Percentiles rank a stretch among this genome's conserved stretches.
These are phyloP conservation scores for Argynnis bischoffii DNA, from an alignment of 2,888 invertebrate species.

Conservation along the genomic window DNA sequence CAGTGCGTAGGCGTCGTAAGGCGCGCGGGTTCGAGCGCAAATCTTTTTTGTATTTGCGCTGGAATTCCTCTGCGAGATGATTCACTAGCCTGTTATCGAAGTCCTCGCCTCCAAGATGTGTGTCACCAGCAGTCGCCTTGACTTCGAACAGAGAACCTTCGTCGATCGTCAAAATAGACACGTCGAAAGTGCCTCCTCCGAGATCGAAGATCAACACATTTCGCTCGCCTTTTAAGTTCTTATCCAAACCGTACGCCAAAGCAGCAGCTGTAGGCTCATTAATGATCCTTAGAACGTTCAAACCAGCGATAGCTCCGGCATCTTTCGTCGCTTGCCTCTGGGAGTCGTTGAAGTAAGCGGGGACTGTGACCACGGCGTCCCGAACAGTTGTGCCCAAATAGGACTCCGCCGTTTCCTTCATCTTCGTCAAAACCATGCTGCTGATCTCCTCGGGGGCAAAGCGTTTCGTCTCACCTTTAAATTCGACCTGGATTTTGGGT, in stretches of 20 bases:
- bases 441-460: slow-evolving; percentile 85
- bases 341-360: slow-evolving; percentile 88
- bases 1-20: slow-evolving; percentile 84
- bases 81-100: slow-evolving; percentile 81
- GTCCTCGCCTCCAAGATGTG: slow-evolving; percentile 89
- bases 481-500: slow-evolving; percentile 83
- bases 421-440: slow-evolving; percentile 88
- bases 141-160: slow-evolving; percentile 84
- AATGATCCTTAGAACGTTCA: slow-evolving; percentile 92
- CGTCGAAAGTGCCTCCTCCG: slow-evolving; percentile 91
- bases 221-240: slow-evolving; percentile 82
- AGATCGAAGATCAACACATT: slow-evolving; percentile 89
- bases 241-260: slow-evolving; percentile 84
- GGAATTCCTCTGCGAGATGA: slow-evolving; percentile 84
- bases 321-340: slow-evolving; percentile 92
- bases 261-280: slow-evolving; percentile 89
- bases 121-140: slow-evolving; percentile 89
- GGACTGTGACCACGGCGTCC: slow-evolving; percentile 88
- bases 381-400: slow-evolving; percentile 83
- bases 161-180: slow-evolving; percentile 83
- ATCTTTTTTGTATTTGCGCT: slow-evolving; percentile 85
- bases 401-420: slow-evolving; percentile 88
- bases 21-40: slow-evolving; percentile 83
- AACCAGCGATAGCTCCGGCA: slow-evolving; percentile 91
- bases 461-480: slow-evolving; percentile 80